Evolutionary conservation across 2,888 invertebrate genomes (phyloP).

Genomic region (Xestia c-nigrum): DNA sequence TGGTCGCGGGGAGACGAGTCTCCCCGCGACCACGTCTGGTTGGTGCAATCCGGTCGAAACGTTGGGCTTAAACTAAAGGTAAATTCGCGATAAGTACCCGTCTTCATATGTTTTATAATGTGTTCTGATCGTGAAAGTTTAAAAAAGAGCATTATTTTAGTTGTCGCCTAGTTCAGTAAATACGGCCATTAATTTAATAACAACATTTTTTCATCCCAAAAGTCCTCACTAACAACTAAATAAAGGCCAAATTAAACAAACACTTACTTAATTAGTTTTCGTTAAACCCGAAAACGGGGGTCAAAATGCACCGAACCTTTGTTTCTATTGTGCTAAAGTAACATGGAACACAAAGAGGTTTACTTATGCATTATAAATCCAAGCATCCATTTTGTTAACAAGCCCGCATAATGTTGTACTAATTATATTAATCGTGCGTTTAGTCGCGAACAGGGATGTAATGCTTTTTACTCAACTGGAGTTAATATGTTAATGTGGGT

Average conservation of each 20-base stretch:
- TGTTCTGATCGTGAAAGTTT: no score
- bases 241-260: slow-evolving; percentile 37
- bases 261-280: slow-evolving; percentile 41
- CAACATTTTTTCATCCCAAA: background rate
- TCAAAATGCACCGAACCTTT: slow-evolving; percentile 60
- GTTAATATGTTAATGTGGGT: slow-evolving; percentile 52
- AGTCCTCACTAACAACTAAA: slow-evolving; percentile 10
- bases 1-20: no score
- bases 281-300: slow-evolving; percentile 17
- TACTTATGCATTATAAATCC: slow-evolving; percentile 70
- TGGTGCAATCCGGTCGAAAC: no score
- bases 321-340: slow-evolving; percentile 61
- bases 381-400: slow-evolving; percentile 66
- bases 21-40: no score
- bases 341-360: slow-evolving; percentile 62
- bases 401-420: slow-evolving; percentile 66
- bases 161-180: background rate
- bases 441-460: slow-evolving; percentile 52
- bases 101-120: no score
- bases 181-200: background rate
- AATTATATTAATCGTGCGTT: slow-evolving; percentile 71
- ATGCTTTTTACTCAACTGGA: slow-evolving; percentile 46
- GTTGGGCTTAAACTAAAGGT: no score
- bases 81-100: no score
- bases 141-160: no score